These are phyloP conservation scores for Drosophila jambulina DNA, from an alignment of 1,140 invertebrate genomes.

Conservation along the genomic window DNA sequence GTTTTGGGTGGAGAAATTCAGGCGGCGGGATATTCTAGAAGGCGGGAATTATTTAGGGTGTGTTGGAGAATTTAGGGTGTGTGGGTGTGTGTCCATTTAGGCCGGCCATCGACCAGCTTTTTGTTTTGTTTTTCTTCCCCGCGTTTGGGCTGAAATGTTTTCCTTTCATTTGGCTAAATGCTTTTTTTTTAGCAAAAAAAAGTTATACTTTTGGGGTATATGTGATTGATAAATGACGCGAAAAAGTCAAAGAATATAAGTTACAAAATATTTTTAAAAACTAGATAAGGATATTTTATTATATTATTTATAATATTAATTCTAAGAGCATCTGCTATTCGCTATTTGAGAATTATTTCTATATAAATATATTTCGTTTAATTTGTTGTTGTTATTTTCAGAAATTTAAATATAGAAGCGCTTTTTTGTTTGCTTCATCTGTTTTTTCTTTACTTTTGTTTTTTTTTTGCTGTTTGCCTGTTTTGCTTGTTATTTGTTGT, in stretches of 20 bases:
- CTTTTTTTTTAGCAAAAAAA: conserved; percentile 5
- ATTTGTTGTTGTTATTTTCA: conserved; percentile 41
- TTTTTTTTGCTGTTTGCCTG: conserved; percentile 29
- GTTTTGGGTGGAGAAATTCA: not conserved
- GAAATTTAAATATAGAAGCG: conserved; percentile 57
- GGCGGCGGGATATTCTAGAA: not conserved
- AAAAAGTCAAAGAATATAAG: not conserved
- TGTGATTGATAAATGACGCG: not conserved
- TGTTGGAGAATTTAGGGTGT: conserved; percentile 12
- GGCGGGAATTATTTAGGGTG: not conserved
- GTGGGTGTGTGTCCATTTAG: conserved; percentile 32
- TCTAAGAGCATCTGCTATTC: conserved; percentile 23
- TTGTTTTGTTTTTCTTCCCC: conserved; percentile 52
- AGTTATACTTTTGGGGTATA: not conserved
- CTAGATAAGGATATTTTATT: no score
- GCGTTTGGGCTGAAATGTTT: conserved; percentile 32
- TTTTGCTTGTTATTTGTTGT: conserved; percentile 51
- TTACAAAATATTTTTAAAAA: not conserved
- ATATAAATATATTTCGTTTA: conserved; percentile 12
- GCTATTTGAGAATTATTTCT: not conserved
- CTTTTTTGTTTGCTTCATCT: conserved; percentile 39
- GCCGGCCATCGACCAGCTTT: conserved; percentile 31
- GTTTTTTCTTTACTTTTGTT: conserved; percentile 28
- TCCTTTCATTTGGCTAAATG: conserved; percentile 41
- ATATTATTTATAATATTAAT: not conserved